Percentiles rank a stretch among this genome's conserved stretches.
These are phyloP conservation scores for Gerris buenoi DNA, from an alignment of 1,140 invertebrate species.

Conservation along the genomic window DNA sequence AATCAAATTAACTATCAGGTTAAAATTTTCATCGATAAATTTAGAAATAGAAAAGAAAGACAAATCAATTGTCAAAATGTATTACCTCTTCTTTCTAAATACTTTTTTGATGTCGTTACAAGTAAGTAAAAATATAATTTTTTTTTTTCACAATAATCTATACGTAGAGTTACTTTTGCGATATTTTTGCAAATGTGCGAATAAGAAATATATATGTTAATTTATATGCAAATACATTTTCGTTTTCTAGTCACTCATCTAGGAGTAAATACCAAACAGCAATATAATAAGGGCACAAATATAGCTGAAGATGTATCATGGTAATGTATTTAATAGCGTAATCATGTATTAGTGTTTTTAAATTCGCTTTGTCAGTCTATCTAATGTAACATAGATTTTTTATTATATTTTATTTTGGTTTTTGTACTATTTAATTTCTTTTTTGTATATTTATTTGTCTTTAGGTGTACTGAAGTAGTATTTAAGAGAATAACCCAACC, in stretches of 20 bases:
- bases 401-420: too few species aligned
- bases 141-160: neutral
- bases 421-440: too few species aligned
- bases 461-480: neutral
- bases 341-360: too few species aligned
- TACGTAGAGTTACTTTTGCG: too few species aligned
- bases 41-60: neutral
- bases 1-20: neutral
- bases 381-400: too few species aligned
- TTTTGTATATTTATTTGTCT: too few species aligned
- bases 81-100: neutral
- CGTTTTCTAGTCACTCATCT: neutral
- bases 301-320: neutral
- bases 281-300: conserved; percentile 4
- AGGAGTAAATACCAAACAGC: conserved; percentile 5
- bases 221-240: neutral
- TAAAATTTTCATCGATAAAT: neutral
- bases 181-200: neutral
- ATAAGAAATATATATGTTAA: neutral
- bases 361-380: too few species aligned
- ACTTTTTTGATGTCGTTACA: neutral
- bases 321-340: too few species aligned
- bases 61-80: neutral
- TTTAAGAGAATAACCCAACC: neutral
- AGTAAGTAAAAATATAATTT: neutral